Conservation (phyloP, 2,113 vertebrate species). For the Rhabdornis inornatus region DNA sequence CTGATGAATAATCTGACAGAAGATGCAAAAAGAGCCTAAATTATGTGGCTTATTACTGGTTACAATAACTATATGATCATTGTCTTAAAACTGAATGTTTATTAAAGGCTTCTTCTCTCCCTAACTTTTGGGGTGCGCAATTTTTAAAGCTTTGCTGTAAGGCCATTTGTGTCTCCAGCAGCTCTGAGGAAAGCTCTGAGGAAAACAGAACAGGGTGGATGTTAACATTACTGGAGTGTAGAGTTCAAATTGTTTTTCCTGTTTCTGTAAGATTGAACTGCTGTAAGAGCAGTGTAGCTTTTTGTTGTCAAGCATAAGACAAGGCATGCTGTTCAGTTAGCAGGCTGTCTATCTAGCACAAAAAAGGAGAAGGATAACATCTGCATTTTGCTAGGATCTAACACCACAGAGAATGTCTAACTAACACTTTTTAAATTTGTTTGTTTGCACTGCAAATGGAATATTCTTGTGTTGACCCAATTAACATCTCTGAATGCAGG, state of each 20-base stretch:
- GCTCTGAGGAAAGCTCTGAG: background rate
- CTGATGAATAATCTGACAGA: background rate
- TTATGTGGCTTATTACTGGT: background rate
- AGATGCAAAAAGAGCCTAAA: background rate
- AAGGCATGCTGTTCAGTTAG: background rate
- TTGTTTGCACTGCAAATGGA: slow-evolving; percentile 4
- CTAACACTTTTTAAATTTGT: background rate
- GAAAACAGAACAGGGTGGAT: background rate
- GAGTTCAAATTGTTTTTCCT: background rate
- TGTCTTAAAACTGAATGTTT: background rate
- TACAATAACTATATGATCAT: background rate
- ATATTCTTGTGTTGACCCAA: background rate
- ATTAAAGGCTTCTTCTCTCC: background rate
- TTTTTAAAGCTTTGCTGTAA: background rate
- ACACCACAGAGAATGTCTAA: background rate
- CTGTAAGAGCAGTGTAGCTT: background rate
- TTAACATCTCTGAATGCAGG: background rate
- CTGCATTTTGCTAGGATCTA: background rate
- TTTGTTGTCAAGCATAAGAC: background rate
- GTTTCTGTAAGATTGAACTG: background rate
- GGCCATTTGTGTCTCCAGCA: background rate
- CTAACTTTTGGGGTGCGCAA: background rate
- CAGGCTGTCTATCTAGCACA: background rate
- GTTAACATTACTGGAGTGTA: background rate
- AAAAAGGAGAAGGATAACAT: background rate